These are phyloP conservation scores for Neopipo cinnamomea DNA, from an alignment of 2,113 vertebrate species.

Conservation along the genomic window DNA sequence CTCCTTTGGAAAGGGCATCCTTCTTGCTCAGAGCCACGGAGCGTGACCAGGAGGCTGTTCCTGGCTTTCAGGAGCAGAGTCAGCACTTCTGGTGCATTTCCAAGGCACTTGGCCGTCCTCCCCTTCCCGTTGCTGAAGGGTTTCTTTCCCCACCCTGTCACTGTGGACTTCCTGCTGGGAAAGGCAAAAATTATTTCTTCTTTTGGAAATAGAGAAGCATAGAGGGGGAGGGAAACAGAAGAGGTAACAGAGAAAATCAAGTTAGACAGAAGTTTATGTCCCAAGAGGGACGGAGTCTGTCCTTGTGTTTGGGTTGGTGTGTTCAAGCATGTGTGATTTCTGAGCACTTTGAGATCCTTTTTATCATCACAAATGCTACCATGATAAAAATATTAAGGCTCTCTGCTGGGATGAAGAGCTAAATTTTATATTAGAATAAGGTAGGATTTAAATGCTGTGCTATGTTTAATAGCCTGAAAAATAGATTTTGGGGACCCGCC, in stretches of 20 bases:
- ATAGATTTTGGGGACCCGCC: background rate
- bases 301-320: background rate
- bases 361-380: background rate
- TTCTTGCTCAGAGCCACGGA: background rate
- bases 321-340: background rate
- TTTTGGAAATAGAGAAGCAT: background rate
- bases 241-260: background rate
- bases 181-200: background rate
- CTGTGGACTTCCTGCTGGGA: accelerated
- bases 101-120: background rate
- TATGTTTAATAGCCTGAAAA: background rate
- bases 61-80: background rate
- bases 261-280: accelerated
- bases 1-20: background rate
- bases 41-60: background rate
- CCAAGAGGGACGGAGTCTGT: background rate
- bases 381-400: background rate
- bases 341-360: background rate
- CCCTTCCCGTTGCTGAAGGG: background rate
- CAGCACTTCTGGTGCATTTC: background rate
- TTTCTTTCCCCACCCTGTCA: background rate
- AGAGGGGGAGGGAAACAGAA: background rate
- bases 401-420: background rate
- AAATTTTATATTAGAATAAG: background rate
- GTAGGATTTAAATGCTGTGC: background rate